These are phyloP conservation scores for Psilopsiagon aymara DNA, from an alignment of 2,113 vertebrate species.

Conservation along the genomic window DNA sequence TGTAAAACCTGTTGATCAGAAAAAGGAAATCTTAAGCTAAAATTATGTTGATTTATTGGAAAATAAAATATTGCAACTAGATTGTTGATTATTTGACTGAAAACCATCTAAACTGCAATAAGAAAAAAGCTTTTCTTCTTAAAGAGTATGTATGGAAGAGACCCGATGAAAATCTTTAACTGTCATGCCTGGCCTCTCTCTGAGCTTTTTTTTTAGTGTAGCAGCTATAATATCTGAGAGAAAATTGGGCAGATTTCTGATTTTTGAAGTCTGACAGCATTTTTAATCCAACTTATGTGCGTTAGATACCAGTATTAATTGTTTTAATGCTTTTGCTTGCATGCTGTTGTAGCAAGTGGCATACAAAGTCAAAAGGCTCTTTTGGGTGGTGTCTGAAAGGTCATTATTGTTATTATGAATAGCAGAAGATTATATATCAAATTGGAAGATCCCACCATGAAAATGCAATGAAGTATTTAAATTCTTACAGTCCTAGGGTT, in stretches of 20 bases:
- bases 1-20: background rate
- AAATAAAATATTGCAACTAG: background rate
- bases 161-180: background rate
- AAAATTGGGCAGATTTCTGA: background rate
- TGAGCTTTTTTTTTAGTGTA: background rate
- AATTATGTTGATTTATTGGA: background rate
- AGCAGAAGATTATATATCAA: background rate
- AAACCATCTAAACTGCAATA: background rate
- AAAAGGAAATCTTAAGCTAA: background rate
- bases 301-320: background rate
- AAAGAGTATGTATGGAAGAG: background rate
- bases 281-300: background rate
- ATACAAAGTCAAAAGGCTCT: background rate
- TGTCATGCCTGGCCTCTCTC: background rate
- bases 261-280: background rate
- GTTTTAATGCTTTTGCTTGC: background rate
- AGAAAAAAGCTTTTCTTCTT: background rate
- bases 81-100: background rate
- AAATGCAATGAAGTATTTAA: background rate
- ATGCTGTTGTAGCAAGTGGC: background rate
- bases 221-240: background rate
- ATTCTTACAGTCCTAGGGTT: accelerated
- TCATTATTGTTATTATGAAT: background rate
- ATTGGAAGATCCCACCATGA: background rate
- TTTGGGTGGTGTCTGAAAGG: background rate